phyloP scores from a whole-genome alignment of 2,113 vertebrate species.

The Sardina pilchardus region DNA sequence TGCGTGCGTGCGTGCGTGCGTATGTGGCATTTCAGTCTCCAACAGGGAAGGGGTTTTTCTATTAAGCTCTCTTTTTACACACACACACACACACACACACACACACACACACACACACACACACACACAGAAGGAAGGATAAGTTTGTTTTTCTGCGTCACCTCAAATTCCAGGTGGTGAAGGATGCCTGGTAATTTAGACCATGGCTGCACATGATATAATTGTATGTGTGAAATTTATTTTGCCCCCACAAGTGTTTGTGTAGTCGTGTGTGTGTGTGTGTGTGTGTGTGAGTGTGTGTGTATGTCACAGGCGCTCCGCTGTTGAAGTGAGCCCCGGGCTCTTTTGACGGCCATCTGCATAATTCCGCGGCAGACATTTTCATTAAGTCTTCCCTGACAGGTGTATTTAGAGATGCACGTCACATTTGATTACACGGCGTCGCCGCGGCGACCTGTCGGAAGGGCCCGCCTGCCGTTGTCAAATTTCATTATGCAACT shows the following conservation, averaged over 20 bases:
- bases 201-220: not conserved
- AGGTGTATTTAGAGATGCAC: constrained; percentile 53
- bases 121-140: not conserved
- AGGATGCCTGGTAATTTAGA: not conserved
- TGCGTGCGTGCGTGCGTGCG: too few species aligned
- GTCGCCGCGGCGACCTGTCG: constrained; percentile 50
- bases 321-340: not conserved
- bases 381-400: constrained; percentile 41
- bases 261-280: not conserved
- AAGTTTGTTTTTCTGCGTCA: not conserved
- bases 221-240: not conserved
- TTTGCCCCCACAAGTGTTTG: not conserved
- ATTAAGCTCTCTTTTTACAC: too few species aligned
- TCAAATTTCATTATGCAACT: constrained; percentile 74
- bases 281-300: not conserved
- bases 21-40: too few species aligned
- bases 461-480: constrained; percentile 73
- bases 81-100: too few species aligned
- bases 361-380: constrained; percentile 40
- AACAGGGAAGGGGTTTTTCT: too few species aligned
- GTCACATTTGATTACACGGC: constrained; percentile 73
- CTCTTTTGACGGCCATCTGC: not conserved
- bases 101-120: too few species aligned
- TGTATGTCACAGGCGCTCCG: not conserved
- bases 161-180: not conserved